phyloP scores from a whole-genome alignment of 2,113 vertebrate species.

The Lucifuga dentata region DNA sequence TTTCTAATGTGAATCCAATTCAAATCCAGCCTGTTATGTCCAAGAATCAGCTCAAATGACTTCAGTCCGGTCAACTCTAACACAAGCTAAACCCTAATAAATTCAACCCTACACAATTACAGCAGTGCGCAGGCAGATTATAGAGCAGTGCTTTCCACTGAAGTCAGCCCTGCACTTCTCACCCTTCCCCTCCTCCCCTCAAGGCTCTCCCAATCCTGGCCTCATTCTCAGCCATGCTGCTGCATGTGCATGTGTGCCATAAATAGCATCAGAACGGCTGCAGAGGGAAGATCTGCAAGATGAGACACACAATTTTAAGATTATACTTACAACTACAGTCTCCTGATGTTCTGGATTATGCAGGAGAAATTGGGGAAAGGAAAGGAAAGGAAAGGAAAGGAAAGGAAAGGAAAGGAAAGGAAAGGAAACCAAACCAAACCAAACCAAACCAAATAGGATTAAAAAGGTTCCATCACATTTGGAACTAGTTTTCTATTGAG shows the following conservation, averaged over 20 bases:
- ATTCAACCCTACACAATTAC: constrained; percentile 4
- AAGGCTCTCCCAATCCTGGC: constrained; percentile 57
- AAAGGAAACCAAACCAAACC: constrained; percentile 2
- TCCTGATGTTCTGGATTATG: constrained; percentile 35
- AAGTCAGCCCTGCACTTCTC: constrained; percentile 44
- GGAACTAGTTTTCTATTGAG: constrained; percentile 51
- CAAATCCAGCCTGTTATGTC: constrained; percentile 21
- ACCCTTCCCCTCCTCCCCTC: constrained; percentile 23
- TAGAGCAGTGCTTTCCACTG: constrained; percentile 26
- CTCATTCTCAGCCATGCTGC: constrained; percentile 45
- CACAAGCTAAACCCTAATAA: background rate
- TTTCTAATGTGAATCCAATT: constrained; percentile 1
- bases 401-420: constrained; percentile 15
- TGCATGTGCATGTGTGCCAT: constrained; percentile 64
- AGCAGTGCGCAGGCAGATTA: constrained; percentile 39
- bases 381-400: background rate
- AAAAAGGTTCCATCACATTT: constrained; percentile 60
- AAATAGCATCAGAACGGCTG: constrained; percentile 67
- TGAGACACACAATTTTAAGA: constrained; percentile 54
- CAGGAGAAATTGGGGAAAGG: background rate
- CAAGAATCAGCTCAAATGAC: constrained; percentile 17
- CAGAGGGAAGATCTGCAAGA: constrained; percentile 65
- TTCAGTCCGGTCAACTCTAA: background rate
- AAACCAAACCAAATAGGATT: constrained; percentile 47
- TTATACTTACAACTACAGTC: constrained; percentile 60